Evolutionary conservation across 2,888 invertebrate species (phyloP).

Genomic region (Campoplex capitator): DNA sequence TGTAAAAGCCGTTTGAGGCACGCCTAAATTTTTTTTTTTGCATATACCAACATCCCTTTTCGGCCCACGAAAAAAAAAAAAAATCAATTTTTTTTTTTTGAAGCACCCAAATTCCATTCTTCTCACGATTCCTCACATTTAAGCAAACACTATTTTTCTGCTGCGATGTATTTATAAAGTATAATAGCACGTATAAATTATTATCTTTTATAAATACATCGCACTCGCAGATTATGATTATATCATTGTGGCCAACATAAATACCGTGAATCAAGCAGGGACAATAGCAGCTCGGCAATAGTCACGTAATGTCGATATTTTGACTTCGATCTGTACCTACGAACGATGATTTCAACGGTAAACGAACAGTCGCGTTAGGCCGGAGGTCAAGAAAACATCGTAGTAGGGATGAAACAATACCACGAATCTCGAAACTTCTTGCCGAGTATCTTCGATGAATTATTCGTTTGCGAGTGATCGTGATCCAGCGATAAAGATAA

Average conservation of each 20-base stretch:
- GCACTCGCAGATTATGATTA: not conserved
- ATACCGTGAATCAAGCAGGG: not conserved
- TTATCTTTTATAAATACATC: not conserved
- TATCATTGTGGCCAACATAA: not conserved
- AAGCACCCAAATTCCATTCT: slow-evolving; percentile 16
- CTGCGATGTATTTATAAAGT: too few relatives aligned
- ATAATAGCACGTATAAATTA: too few relatives aligned
- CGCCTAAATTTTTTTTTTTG: too few relatives aligned
- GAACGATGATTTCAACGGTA: not conserved
- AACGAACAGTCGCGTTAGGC: not conserved
- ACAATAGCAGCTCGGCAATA: not conserved
- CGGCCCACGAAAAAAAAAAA: too few relatives aligned
- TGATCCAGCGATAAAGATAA: not conserved
- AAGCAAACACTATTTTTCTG: slow-evolving; percentile 13
- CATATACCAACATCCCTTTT: too few relatives aligned
- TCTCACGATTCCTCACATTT: not conserved
- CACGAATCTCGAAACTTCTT: too few relatives aligned
- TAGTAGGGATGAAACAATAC: too few relatives aligned
- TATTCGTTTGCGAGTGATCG: too few relatives aligned
- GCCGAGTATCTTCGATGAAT: too few relatives aligned
- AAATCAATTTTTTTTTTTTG: too few relatives aligned
- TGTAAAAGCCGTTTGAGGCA: too few relatives aligned
- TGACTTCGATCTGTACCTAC: not conserved
- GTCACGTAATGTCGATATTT: not conserved
- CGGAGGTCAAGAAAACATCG: not conserved